A percentile compares a stretch with the other conserved stretches of the same genome.
Conservation (phyloP, 2,888 invertebrate species). For the Spodoptera littoralis region DNA sequence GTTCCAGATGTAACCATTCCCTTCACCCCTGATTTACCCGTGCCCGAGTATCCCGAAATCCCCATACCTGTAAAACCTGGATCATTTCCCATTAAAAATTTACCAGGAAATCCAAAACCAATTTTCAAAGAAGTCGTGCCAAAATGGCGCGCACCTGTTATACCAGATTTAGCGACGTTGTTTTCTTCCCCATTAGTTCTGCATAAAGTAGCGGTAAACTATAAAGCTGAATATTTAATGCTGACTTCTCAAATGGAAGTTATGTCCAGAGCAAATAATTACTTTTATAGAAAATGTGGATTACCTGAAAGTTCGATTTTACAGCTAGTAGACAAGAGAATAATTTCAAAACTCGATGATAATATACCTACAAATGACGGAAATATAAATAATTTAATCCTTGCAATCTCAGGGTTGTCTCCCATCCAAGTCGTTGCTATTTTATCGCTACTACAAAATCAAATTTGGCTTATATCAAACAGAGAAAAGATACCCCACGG, state of each 20-base stretch:
- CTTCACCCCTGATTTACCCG: slow-evolving; percentile 34
- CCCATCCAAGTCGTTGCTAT: no score
- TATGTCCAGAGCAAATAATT: not conserved
- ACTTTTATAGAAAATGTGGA: not conserved
- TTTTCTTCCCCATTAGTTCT: not conserved
- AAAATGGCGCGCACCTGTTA: not conserved
- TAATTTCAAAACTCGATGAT: no score
- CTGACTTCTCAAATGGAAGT: not conserved
- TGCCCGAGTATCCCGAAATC: slow-evolving; percentile 28
- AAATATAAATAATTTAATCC: no score
- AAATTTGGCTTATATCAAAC: no score
- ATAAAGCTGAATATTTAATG: not conserved
- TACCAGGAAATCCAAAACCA: slow-evolving; percentile 4
- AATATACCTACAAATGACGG: no score
- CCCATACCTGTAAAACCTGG: slow-evolving; percentile 30
- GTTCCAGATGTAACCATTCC: slow-evolving; percentile 41
- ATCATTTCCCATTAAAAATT: not conserved
- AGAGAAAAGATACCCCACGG: no score
- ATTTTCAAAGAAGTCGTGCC: slow-evolving; percentile 1
- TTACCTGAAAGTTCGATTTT: no score
- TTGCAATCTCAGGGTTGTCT: no score
- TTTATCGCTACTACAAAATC: no score
- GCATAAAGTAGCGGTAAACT: not conserved
- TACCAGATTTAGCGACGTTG: not conserved
- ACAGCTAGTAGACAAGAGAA: no score